Evolutionary conservation across 2,888 invertebrate species (phyloP), one percentile per base, ranked within the genome.

Genomic region (Andrena bicolor): DNA sequence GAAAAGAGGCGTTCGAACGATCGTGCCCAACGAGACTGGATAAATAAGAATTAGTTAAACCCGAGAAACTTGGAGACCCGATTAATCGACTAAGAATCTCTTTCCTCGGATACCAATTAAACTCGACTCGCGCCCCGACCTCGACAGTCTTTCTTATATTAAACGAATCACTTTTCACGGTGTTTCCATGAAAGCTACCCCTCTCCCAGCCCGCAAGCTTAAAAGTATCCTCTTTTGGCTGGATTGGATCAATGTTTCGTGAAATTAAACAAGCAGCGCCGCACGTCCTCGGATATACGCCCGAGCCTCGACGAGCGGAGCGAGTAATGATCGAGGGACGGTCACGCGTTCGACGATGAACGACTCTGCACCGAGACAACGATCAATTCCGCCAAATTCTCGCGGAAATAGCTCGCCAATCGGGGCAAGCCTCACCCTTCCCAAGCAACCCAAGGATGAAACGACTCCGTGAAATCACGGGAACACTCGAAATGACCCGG

Each of bases 31-130:
- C 10, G 26, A 4, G 8, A n/a, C 32, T 56, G 16, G 53, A 65
- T 41, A 65, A 79, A 78, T 73, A 69, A 74, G 53, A 35, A 79
- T 81, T 74, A 65, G 64, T 81, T 73, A 58, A 69, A 35, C 20
- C n/a, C 30, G 23, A 51, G 16, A 26, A 64, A 69, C 58, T 72
- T 56, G 10, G 53, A 28, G 7, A 41, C 4, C 16, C 49, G 32
- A 51, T 65, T 70, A 74, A 69, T 69, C 69, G 73, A 66, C 32
- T 28, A 60, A 26, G 41, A 68, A n/a, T 41, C 69, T 28, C 26
- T 49, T 53, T n/a, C 5, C 58, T n/a, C 58, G n/a, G 65, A 60
- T 65, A 65, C 60, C 73, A 65, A 77, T 77, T 80, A 63, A 51
- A 41, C 64, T 65, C 32, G 53, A 53, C 32, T 53, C 23, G 23